Evolutionary conservation across 2,797 vertebrate genomes (phyloP).

Genomic region (Adelosebastes latens): DNA sequence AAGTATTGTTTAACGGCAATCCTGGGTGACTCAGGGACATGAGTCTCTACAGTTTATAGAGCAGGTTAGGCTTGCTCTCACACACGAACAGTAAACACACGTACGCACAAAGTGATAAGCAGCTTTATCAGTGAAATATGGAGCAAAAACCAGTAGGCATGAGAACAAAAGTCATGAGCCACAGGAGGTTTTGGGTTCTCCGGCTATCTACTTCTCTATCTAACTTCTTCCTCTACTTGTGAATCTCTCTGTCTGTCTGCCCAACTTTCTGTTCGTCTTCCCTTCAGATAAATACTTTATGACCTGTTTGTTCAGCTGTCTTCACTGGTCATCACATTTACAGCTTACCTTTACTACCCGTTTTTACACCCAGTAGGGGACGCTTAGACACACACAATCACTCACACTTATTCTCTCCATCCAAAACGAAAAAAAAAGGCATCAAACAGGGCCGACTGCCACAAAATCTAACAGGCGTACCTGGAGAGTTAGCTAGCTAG

Average conservation of each 20-base stretch:
- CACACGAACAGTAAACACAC: slow-evolving; percentile 27
- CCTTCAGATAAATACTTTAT: slow-evolving; percentile 74
- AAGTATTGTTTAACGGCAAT: slow-evolving; percentile 13
- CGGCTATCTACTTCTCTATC: not conserved
- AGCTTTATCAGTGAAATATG: slow-evolving; percentile 26
- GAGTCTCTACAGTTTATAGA: slow-evolving; percentile 24
- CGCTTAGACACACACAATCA: slow-evolving; percentile 28
- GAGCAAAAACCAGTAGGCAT: not conserved
- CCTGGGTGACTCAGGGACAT: slow-evolving; percentile 19
- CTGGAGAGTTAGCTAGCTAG: not conserved
- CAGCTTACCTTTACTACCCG: slow-evolving; percentile 39
- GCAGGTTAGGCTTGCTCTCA: slow-evolving; percentile 55
- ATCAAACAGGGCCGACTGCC: slow-evolving; percentile 10
- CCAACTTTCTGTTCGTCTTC: not conserved
- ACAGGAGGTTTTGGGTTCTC: slow-evolving; percentile 20
- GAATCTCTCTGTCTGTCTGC: not conserved
- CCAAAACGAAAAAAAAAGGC: slow-evolving; percentile 22
- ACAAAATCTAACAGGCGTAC: slow-evolving; percentile 28
- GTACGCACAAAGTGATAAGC: slow-evolving; percentile 15
- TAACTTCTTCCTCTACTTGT: slow-evolving; percentile 23
- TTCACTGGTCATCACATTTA: slow-evolving; percentile 71
- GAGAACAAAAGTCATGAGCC: slow-evolving; percentile 14
- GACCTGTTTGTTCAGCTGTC: slow-evolving; percentile 80
- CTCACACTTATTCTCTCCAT: slow-evolving; percentile 12
- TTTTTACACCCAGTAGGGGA: slow-evolving; percentile 40